A percentile compares a stretch with the other conserved stretches of the same genome.
Conservation (phyloP, 2,113 vertebrate species). For the Perca schrenkii region DNA sequence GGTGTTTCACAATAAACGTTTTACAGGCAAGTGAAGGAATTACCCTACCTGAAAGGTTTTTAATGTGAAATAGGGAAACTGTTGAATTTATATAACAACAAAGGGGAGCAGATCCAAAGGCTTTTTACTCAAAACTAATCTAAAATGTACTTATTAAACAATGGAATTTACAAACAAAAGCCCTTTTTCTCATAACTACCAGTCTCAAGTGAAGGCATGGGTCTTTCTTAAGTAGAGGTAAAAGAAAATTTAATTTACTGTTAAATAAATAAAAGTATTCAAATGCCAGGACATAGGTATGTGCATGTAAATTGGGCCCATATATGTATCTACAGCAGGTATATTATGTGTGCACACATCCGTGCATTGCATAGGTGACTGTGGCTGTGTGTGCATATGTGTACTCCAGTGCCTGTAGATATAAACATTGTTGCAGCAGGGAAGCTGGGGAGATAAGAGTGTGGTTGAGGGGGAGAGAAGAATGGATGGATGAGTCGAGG, state of each 20-base stretch:
- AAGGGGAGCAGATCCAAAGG: not conserved
- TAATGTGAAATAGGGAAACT: not conserved
- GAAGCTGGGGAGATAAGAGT: slow-evolving; percentile 44
- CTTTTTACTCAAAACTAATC: not conserved
- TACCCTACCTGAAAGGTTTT: not conserved
- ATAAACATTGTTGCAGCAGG: slow-evolving; percentile 67
- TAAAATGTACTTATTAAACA: not conserved
- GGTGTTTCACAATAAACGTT: slow-evolving; percentile 13
- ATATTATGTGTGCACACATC: slow-evolving; percentile 6
- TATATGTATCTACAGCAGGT: slow-evolving; percentile 1
- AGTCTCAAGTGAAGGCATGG: not conserved
- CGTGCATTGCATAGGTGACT: slow-evolving; percentile 8
- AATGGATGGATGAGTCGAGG: slow-evolving; percentile 65
- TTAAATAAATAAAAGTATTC: not conserved
- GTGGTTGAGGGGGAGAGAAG: slow-evolving; percentile 15
- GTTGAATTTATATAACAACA: not conserved
- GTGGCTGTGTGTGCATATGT: slow-evolving; percentile 16
- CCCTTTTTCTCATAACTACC: not conserved
- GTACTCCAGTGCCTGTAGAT: slow-evolving; percentile 41
- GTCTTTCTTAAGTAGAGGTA: not conserved
- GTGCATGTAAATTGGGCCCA: not conserved
- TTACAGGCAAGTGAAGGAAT: not conserved
- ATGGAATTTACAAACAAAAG: not conserved
- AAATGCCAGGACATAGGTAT: not conserved
- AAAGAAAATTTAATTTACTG: not conserved